Conservation (phyloP, 2,113 vertebrate genomes). For the Crotalus horridus region DNA sequence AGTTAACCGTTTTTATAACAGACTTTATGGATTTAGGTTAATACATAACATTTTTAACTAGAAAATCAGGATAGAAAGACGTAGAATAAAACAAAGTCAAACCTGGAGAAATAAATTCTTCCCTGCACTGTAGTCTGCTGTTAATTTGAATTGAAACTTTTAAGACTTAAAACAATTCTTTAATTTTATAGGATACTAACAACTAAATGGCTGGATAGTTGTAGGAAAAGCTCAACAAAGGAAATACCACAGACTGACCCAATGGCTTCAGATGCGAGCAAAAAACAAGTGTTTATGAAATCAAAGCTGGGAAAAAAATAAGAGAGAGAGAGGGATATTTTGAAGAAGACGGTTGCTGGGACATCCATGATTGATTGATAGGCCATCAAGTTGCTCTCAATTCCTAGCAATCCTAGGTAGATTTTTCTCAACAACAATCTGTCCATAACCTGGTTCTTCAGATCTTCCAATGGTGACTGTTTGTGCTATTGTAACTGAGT, state of each 20-base stretch:
- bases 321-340: neutral
- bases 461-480: neutral
- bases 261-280: neutral
- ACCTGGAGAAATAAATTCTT: neutral
- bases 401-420: neutral
- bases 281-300: neutral
- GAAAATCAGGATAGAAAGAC: neutral
- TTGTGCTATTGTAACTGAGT: neutral
- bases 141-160: neutral
- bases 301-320: neutral
- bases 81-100: neutral
- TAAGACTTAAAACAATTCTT: neutral
- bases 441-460: neutral
- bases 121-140: neutral
- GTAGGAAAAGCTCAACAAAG: neutral
- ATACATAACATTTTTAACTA: neutral
- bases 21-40: too few relatives aligned
- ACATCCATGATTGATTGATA: neutral
- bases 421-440: neutral
- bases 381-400: neutral
- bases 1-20: too few relatives aligned
- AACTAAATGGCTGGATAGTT: neutral
- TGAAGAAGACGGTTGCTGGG: neutral
- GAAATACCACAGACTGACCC: neutral
- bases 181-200: neutral